These are phyloP conservation scores for Pristionchus japonicus DNA, from an alignment of 2,888 invertebrate species.

Conservation along the genomic window DNA sequence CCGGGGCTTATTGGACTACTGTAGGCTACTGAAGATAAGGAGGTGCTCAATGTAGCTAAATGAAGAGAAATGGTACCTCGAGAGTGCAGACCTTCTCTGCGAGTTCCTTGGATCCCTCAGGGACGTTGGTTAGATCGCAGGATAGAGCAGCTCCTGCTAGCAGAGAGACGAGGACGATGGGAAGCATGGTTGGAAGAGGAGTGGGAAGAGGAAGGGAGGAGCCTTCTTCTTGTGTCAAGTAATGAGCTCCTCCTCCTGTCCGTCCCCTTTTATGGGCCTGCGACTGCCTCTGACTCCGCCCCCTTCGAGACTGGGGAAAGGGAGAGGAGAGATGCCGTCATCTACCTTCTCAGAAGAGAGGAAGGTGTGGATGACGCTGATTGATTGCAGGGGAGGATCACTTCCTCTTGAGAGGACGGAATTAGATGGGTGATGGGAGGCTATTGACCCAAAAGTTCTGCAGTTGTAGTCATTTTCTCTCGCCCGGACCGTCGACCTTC, in stretches of 20 bases:
- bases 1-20: not conserved
- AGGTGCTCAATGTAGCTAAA: too few species aligned
- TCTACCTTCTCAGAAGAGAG: not conserved
- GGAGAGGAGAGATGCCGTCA: conserved; percentile 19
- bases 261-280: conserved; percentile 31
- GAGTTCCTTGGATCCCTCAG: conserved; percentile 51
- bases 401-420: not conserved
- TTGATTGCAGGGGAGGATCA: not conserved
- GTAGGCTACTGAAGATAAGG: not conserved
- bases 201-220: not conserved
- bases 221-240: conserved; percentile 13
- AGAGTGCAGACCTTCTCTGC: conserved; percentile 57
- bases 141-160: not conserved
- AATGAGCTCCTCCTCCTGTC: not conserved
- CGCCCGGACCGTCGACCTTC: too few species aligned
- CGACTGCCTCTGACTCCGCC: conserved; percentile 22
- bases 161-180: not conserved
- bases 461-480: too few species aligned
- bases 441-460: not conserved
- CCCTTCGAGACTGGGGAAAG: not conserved
- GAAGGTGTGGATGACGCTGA: not conserved
- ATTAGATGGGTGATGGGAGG: not conserved
- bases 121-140: conserved; percentile 53
- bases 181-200: not conserved
- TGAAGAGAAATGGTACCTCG: too few species aligned